Conservation (phyloP, 2,797 vertebrate species). For the Passerculus sandwichensis region DNA sequence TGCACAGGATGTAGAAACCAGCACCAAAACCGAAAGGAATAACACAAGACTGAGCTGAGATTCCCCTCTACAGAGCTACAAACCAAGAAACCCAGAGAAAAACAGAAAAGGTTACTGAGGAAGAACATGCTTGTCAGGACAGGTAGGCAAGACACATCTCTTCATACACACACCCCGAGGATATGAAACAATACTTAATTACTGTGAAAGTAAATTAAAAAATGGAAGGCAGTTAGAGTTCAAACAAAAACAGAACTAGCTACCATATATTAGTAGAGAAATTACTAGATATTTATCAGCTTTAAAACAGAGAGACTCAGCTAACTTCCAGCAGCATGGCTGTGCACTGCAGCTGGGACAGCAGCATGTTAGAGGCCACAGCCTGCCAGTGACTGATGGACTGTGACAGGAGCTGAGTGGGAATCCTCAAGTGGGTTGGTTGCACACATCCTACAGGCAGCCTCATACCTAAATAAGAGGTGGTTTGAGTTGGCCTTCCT, state of each 20-base stretch:
- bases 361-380: neutral
- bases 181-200: conserved; percentile 56
- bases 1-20: neutral
- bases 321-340: neutral
- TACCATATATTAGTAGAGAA: neutral
- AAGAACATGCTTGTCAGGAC: neutral
- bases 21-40: neutral
- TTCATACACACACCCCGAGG: neutral
- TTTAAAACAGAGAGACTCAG: neutral
- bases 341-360: neutral
- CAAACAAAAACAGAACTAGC: conserved; percentile 23
- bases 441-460: neutral
- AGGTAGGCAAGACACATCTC: neutral
- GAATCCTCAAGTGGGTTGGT: neutral
- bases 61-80: neutral
- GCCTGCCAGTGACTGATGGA: neutral
- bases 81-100: neutral
- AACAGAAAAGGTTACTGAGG: neutral
- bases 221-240: conserved; percentile 25
- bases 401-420: neutral
- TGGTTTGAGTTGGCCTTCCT: neutral
- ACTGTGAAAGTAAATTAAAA: conserved; percentile 50
- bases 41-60: neutral
- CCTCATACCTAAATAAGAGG: neutral
- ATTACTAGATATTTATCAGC: neutral